phyloP scores from a whole-genome alignment of 1,140 invertebrate species.

The Magallana angulata region DNA sequence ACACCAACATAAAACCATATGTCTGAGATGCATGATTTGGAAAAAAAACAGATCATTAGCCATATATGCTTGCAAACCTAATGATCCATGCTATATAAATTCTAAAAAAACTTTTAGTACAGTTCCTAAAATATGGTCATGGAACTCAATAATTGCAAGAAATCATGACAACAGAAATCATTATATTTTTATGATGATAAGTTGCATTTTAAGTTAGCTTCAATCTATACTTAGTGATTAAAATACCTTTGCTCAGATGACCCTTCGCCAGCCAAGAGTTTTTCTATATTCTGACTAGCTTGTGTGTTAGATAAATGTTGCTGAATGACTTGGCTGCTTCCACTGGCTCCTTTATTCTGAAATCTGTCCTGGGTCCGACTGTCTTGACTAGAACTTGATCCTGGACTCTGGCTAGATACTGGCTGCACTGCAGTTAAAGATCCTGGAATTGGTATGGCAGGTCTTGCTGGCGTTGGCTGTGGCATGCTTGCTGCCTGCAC shows the following conservation, averaged over 20 bases:
- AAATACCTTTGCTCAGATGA: background rate
- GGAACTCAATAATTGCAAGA: no score
- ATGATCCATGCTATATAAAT: no score
- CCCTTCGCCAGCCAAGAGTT: conserved; percentile 41
- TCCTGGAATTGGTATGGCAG: conserved; percentile 13
- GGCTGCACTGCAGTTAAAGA: conserved; percentile 38
- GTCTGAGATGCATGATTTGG: no score
- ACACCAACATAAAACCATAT: no score
- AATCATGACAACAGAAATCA: no score
- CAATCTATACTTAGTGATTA: no score
- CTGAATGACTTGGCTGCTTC: background rate
- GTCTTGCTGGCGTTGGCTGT: background rate
- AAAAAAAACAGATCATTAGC: no score
- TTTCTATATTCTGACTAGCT: conserved; percentile 16
- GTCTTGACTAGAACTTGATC: conserved; percentile 17
- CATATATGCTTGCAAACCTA: no score
- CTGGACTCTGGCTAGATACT: conserved; percentile 17
- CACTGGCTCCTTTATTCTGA: conserved; percentile 28
- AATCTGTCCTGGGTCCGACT: conserved; percentile 10
- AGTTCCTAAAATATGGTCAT: no score
- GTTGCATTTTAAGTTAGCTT: no score
- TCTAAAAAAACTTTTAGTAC: no score
- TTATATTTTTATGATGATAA: no score
- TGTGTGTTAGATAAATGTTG: conserved; percentile 2
- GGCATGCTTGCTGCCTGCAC: conserved; percentile 39